Conservation (phyloP, 1,140 invertebrate species). For the Lutraria rhynchaena region DNA sequence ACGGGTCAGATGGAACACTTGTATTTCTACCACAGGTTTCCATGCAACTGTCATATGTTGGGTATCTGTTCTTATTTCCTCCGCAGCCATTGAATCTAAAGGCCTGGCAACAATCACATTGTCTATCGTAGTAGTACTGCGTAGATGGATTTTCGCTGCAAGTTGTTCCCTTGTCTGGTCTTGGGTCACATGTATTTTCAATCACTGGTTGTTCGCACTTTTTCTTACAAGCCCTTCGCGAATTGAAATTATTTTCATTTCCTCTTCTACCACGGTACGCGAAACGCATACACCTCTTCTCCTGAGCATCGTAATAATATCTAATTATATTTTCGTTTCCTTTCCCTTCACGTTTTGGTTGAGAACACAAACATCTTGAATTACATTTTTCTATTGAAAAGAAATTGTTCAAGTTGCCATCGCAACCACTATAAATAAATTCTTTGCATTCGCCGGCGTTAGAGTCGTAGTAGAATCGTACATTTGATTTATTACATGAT, state of each 20-base stretch:
- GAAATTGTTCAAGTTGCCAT: constrained; percentile 18
- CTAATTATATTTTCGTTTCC: background rate
- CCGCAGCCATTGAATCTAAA: constrained; percentile 5
- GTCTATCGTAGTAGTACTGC: constrained; percentile 7
- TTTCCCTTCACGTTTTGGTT: background rate
- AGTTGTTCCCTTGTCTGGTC: background rate
- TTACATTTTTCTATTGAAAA: background rate
- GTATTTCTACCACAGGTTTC: too few relatives aligned
- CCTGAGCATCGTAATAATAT: background rate
- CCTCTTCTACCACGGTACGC: background rate
- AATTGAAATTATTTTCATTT: background rate
- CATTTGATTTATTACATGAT: background rate
- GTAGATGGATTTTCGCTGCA: background rate
- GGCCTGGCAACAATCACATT: background rate
- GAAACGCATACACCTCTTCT: background rate
- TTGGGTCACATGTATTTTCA: background rate
- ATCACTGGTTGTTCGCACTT: background rate
- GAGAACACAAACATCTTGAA: constrained; percentile 2
- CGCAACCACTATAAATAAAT: constrained; percentile 5
- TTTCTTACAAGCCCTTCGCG: background rate
- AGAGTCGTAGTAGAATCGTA: background rate
- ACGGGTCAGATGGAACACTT: background rate
- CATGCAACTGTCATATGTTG: background rate
- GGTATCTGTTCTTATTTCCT: constrained; percentile 9
- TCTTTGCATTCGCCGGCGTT: background rate